Evolutionary conservation across 1,140 invertebrate genomes (phyloP).

Genomic region (Hyposmocoma kahamanoa): DNA sequence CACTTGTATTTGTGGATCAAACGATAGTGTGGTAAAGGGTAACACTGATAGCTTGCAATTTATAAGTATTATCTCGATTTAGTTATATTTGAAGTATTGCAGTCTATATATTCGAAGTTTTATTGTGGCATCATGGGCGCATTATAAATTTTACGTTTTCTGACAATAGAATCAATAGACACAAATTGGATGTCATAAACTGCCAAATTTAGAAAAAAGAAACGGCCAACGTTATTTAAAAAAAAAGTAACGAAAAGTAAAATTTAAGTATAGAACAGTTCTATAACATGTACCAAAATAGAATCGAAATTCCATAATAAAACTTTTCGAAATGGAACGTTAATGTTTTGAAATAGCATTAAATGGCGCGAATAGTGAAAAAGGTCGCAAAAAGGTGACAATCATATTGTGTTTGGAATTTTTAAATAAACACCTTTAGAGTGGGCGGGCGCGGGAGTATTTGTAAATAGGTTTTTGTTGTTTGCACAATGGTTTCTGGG

Average conservation of each 20-base stretch:
- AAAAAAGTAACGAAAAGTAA: slow-evolving; percentile 16
- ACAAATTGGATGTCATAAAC: slow-evolving; percentile 63
- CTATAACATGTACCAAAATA: slow-evolving; percentile 10
- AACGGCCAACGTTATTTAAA: slow-evolving; percentile 20
- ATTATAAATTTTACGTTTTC: no score
- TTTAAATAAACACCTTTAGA: slow-evolving; percentile 72
- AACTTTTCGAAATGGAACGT: slow-evolving; percentile 23
- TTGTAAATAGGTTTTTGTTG: slow-evolving; percentile 69
- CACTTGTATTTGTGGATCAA: no score
- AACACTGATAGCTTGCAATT: no score
- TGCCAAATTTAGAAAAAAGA: slow-evolving; percentile 33
- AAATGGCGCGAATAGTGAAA: slow-evolving; percentile 66
- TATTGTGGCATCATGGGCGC: no score
- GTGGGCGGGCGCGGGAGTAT: slow-evolving; percentile 65
- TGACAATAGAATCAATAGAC: slow-evolving; percentile 46
- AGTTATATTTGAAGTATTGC: no score
- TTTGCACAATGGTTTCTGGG: slow-evolving; percentile 40
- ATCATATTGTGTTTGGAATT: slow-evolving; percentile 58
- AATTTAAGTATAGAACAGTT: no score
- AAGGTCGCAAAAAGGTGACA: slow-evolving; percentile 41
- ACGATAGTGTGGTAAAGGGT: no score
- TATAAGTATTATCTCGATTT: no score
- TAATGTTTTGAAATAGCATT: slow-evolving; percentile 61
- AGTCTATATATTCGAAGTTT: no score
- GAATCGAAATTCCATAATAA: slow-evolving; percentile 13